phyloP scores from a whole-genome alignment of 2,888 invertebrate species.

The Muscina levida region DNA sequence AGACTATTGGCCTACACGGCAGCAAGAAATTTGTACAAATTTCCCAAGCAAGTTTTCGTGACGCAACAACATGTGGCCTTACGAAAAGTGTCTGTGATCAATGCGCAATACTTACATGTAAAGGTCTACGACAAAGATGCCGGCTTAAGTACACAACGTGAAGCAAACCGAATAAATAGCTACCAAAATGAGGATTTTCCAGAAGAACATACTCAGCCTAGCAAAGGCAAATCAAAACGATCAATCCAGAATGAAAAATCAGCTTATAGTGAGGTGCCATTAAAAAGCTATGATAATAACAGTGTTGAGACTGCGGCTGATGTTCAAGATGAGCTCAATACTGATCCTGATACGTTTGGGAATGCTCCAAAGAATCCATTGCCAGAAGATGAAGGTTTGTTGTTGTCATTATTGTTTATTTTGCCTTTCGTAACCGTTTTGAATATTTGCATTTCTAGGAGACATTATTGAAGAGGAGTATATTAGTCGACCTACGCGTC shows the following conservation, averaged over 20 bases:
- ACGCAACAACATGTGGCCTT: slow-evolving; percentile 40
- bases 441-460: slow-evolving; percentile 72
- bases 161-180: slow-evolving; percentile 52
- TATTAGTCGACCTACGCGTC: slow-evolving; percentile 81
- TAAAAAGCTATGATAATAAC: neutral
- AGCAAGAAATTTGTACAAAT: slow-evolving; percentile 34
- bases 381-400: slow-evolving; percentile 61
- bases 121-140: slow-evolving; percentile 74
- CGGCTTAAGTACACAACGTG: slow-evolving; percentile 68
- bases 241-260: neutral
- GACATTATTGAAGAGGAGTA: slow-evolving; percentile 83
- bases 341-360: slow-evolving; percentile 74
- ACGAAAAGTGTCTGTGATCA: neutral
- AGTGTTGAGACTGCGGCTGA: neutral
- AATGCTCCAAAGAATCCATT: slow-evolving; percentile 64
- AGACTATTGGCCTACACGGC: slow-evolving; percentile 34
- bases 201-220: neutral
- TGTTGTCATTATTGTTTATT: too few relatives aligned
- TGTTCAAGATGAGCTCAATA: slow-evolving; percentile 1
- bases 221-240: neutral
- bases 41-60: slow-evolving; percentile 48
- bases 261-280: too few relatives aligned
- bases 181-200: neutral
- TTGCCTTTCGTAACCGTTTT: too few relatives aligned
- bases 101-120: slow-evolving; percentile 68